These are phyloP conservation scores for Dromas ardeola DNA, from an alignment of 2,113 vertebrate genomes.

Conservation along the genomic window DNA sequence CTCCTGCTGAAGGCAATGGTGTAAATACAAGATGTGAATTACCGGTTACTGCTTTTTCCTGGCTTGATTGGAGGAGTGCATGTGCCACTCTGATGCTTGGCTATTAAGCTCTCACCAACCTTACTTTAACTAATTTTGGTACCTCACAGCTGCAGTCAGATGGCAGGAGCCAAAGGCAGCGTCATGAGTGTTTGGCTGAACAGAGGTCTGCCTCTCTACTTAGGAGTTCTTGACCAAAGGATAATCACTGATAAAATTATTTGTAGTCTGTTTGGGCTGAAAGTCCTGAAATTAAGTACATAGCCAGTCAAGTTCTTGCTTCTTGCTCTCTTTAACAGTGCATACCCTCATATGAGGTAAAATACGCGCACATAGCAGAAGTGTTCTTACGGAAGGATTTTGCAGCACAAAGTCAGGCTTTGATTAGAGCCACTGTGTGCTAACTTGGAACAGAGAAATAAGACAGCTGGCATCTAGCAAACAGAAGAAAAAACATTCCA, in stretches of 20 bases:
- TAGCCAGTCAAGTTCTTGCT: neutral
- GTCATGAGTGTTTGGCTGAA: fast-evolving
- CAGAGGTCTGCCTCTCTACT: neutral
- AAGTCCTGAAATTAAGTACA: neutral
- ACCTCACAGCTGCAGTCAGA: neutral
- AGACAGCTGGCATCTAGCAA: neutral
- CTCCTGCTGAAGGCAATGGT: neutral
- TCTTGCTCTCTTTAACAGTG: neutral
- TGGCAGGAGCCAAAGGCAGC: neutral
- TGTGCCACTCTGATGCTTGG: neutral
- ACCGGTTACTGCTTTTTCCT: neutral
- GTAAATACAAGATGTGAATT: neutral
- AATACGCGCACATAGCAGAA: neutral
- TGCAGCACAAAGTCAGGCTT: neutral
- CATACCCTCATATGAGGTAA: neutral
- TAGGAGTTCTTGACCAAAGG: too few relatives aligned
- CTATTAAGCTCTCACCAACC: neutral
- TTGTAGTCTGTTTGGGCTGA: neutral
- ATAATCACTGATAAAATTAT: neutral
- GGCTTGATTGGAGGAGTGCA: neutral
- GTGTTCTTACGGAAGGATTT: neutral
- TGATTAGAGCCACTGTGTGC: neutral
- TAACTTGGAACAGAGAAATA: neutral
- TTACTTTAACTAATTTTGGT: neutral
- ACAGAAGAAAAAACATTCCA: neutral